Base-by-base conservation (phyloP, 2,888 invertebrate genomes). In the Agonopterix alstromeriana region DNA sequence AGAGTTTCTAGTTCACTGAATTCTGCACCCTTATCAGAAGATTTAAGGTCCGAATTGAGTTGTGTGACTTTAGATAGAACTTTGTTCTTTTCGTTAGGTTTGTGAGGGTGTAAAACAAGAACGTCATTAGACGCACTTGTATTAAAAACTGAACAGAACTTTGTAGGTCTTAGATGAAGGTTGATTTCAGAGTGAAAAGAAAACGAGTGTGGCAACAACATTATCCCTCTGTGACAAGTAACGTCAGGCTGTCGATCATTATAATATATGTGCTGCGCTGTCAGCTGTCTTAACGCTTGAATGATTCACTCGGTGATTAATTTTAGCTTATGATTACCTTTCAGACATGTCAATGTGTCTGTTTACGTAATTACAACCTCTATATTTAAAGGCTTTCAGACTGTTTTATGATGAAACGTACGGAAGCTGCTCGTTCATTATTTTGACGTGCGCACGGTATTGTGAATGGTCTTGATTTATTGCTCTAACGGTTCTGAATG, bases 291-390 rank as follows among this genome's bases (percentile, higher is more conserved):
- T 72, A 74, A 75, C 79, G 79, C 82, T 83, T 86, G 87, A 87
- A 84, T 86, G 87, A 87, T 87, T 88, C 87, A 87, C 86, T 85
- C 75, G 76, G 77, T 84, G 86, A 88, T 88, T 87, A 88, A 88
- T 87, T 86, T 80, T 77, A 85, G 86, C 85, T 87, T 85, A 85
- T 88, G 87, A 88, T 88, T 87, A 87, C 85, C 86, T 87, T 85
- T 86, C 85, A 85, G 81, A 80, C 82, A 68, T 75, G 83, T 86
- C 87, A 83, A 84, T 83, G 76, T 80, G 85, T 85, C 84, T 81
- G 83, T 84, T 83, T 83, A 80, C 79, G 82, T 85, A 84, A 86
- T 86, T 84, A 83, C 77, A 65, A 69, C 64, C 70, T 77, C 73
- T 76, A 72, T 73, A 73, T 77, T 73, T 70, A 71, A 75, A 74